Conservation (phyloP, 2,888 invertebrate genomes). For the Kryphioiulus occultus region DNA sequence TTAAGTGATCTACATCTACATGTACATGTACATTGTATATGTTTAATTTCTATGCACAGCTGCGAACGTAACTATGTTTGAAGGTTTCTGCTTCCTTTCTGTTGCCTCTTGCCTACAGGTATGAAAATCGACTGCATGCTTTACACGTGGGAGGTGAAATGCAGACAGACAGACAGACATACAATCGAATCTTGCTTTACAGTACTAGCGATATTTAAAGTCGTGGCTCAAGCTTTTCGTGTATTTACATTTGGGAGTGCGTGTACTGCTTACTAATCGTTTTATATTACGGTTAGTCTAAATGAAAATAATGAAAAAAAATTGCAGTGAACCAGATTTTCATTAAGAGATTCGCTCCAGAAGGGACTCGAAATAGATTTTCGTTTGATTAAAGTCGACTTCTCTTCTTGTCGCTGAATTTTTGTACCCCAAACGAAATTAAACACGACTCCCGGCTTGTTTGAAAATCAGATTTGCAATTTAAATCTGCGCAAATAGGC, state of each 20-base stretch:
- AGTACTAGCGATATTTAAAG: background rate
- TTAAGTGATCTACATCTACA: no score
- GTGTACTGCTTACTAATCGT: background rate
- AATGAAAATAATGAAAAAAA: background rate
- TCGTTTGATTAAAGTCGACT: background rate
- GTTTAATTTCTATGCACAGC: no score
- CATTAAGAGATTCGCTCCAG: background rate
- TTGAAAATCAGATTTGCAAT: constrained; percentile 20
- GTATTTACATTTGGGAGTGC: background rate
- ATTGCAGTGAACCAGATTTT: background rate
- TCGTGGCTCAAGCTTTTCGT: background rate
- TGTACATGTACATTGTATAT: no score
- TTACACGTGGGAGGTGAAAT: background rate
- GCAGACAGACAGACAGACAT: background rate
- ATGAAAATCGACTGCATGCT: background rate
- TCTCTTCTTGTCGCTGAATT: background rate
- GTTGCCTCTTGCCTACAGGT: constrained; percentile 5
- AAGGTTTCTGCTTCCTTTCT: background rate
- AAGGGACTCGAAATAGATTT: background rate
- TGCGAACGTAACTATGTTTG: background rate
- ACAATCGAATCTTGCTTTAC: background rate
- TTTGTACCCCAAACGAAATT: background rate
- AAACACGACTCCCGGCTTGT: constrained; percentile 20
- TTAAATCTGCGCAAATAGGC: background rate
- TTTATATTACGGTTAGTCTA: background rate